Evolutionary conservation across 35 echinoderm and acorn worm species (phyloP), one percentile per base, ranked within the genome.

Genomic region (Hemicentrotus pulcherrimus): DNA sequence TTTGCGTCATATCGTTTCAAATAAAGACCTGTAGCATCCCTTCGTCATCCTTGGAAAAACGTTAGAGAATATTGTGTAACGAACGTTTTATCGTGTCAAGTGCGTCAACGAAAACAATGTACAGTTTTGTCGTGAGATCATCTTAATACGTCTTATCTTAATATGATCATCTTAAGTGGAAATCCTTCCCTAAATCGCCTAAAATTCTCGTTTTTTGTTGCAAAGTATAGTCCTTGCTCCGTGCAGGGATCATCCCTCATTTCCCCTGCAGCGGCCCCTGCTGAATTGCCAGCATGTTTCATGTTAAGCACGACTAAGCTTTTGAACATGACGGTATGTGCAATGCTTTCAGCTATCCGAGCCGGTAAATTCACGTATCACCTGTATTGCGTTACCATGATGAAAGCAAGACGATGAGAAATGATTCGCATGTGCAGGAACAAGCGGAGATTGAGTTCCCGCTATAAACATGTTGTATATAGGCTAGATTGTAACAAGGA

Each of bases 211-310:
- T 55, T 41, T 55, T 55, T 11, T 55, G 11, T 30, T 78, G 65
- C 65, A 28, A 78, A 78, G 22, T 78, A 50, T 12, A 28, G 6
- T 7, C 65, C 19, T 22, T 28, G 18, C 28, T n/a, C 19, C 19
- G 19, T 55, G 15, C 50, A 55, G 7, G 19, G 65, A 78, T 78
- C 65, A 28, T 78, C 65, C 65, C 24, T 78, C 19, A 28, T 78
- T 78, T 78, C 65, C 65, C 65, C 65, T 8, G 28, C 65, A 28
- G 65, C 28, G 65, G 65, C 65, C 65, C 65, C 65, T 78, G n/a
- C 65, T 78, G 65, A 78, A 78, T 78, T 78, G 65, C 65, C 65
- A n/a, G 65, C 65, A 78, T 78, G 65, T 78, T 78, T 78, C 19
- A 2, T 28, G 65, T 78, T 78, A 78, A 78, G 65, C 65, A n/a